Base-by-base conservation (phyloP, 2,888 invertebrate species). In the Microctonus brassicae region DNA sequence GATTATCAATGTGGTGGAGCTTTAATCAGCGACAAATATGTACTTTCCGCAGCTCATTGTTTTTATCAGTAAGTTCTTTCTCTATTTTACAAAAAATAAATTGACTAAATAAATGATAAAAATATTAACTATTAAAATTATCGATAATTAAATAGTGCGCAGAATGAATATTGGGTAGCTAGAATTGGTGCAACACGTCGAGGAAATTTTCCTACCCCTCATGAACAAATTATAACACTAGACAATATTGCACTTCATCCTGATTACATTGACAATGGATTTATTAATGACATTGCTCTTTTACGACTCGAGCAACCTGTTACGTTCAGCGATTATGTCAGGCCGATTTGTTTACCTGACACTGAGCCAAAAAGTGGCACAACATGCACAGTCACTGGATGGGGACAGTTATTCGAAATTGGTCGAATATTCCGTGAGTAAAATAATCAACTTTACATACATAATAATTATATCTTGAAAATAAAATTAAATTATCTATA, bases 1-100 rank as follows among this genome's bases (percentile, higher is more conserved):
- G 94, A 94, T 88, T 94, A 94, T 89, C 94, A 94, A 88, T 95
- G 95, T 84, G 94, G 94, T 22, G 95, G 92, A 22, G 94, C 94
- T 1, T 90, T 95, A 58, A 90, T 95, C 76, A 90, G 91, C 13
- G 89, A 91, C 70, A 89, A 90, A 80, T 95, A 94, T 94, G 90
- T 95, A 63, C 89, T 95, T 6, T 94, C 94, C 0, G 94, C 95
- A 57, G 94, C 94, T 47, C 95, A 95, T 85, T 95, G 95, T 82
- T 95, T 94, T 84, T 94, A 93, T 84, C 92, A 92, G 94, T 94
- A 84, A 91, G 91, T 89, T 39, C 57, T 60, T 71, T n/a, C 34
- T 20, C 3, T 17, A 29, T 29, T 33, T 33, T 58, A 17, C 33
- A n/a, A n/a, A n/a, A n/a, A n/a, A n/a, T 5, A 24, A 68, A 53